Percentiles rank a stretch among this genome's conserved stretches.
Conservation (phyloP, 2,797 vertebrate species). For the Acridotheres tristis region DNA sequence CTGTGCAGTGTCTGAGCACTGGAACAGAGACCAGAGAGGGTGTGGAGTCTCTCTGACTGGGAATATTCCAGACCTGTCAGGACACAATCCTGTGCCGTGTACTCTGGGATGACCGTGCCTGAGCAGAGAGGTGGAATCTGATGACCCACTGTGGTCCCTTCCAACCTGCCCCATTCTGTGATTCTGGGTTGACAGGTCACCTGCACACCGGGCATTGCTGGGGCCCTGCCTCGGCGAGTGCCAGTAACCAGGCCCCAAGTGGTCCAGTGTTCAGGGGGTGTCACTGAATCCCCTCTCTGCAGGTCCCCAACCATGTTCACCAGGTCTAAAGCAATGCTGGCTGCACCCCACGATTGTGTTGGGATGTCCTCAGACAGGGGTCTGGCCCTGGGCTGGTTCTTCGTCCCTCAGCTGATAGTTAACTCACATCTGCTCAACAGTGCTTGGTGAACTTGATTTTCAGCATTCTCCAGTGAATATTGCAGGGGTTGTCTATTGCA, state of each 20-base stretch:
- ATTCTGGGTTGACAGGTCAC: background rate
- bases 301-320: background rate
- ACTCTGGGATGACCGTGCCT: background rate
- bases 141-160: background rate
- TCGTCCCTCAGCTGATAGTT: background rate
- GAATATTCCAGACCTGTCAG: background rate
- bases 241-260: rapidly evolving
- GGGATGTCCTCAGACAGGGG: too few species aligned
- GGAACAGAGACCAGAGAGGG: background rate
- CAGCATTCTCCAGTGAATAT: background rate
- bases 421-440: background rate
- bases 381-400: background rate
- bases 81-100: background rate
- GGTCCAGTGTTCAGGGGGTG: rapidly evolving
- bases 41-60: background rate
- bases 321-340: background rate
- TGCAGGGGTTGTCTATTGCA: background rate
- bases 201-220: rapidly evolving
- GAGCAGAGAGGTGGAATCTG: background rate
- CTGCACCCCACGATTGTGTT: background rate
- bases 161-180: background rate
- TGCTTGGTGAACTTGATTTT: background rate
- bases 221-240: background rate
- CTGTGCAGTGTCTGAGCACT: background rate
- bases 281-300: rapidly evolving